These are phyloP conservation scores for Apantesis nais DNA, from an alignment of 2,888 invertebrate genomes.

Conservation along the genomic window DNA sequence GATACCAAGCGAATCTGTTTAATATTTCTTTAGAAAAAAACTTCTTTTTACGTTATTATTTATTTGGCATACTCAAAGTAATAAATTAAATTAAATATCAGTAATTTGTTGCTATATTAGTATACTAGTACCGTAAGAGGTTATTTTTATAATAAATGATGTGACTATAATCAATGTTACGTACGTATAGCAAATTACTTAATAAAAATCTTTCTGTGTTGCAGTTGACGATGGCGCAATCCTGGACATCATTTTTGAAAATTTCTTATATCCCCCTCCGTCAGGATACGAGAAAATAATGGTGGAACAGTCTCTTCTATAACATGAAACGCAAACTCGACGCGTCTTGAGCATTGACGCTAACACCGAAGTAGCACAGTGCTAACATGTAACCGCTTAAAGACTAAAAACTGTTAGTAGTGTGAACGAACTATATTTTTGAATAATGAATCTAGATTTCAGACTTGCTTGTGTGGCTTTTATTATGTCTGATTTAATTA, in stretches of 20 bases:
- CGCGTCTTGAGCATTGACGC: constrained; percentile 17
- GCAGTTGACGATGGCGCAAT: constrained; percentile 99
- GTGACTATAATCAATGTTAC: too few species aligned
- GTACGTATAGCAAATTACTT: background rate
- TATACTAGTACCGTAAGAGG: too few species aligned
- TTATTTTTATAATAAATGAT: background rate
- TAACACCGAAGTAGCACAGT: constrained; percentile 47
- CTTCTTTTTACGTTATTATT: too few species aligned
- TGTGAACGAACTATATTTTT: constrained; percentile 45
- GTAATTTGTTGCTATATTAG: background rate
- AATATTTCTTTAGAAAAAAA: too few species aligned
- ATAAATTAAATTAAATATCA: too few species aligned
- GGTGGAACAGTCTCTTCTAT: constrained; percentile 98
- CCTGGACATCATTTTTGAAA: constrained; percentile 96
- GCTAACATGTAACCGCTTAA: constrained; percentile 40
- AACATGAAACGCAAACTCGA: constrained; percentile 67
- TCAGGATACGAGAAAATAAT: constrained; percentile 97
- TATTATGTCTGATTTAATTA: background rate
- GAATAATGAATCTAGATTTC: constrained; percentile 24
- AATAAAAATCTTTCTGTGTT: constrained; percentile 47
- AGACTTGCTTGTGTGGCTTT: constrained; percentile 11
- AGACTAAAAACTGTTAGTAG: constrained; percentile 41
- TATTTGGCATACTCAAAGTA: background rate
- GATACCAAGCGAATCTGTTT: too few species aligned
- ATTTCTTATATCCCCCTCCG: constrained; percentile 93